Conservation (phyloP, 2,888 invertebrate genomes). For the Leptopterna dolabrata region DNA sequence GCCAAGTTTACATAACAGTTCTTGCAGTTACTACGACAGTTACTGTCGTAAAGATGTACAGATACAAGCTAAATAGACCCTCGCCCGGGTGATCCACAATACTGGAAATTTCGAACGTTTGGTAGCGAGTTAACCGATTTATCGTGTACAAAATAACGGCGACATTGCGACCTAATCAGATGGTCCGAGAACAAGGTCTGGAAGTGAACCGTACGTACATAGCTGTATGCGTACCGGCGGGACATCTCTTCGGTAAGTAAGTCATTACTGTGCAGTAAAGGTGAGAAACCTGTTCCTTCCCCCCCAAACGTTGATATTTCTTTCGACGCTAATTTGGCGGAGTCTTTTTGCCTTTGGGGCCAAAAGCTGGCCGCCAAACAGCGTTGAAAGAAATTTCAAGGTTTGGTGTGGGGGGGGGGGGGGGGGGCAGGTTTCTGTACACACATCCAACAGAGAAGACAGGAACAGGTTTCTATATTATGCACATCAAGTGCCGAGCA, state of each 20-base stretch:
- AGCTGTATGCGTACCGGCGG: not conserved
- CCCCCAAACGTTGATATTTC: no score
- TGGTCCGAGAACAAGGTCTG: not conserved
- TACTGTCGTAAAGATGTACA: not conserved
- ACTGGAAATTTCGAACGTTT: not conserved
- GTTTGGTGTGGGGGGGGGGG: no score
- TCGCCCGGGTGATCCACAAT: not conserved
- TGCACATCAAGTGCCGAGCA: no score
- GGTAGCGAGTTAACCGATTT: not conserved
- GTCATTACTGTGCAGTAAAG: not conserved
- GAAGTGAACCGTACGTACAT: not conserved
- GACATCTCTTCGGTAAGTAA: not conserved
- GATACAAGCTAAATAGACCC: not conserved
- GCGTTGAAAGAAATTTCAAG: no score
- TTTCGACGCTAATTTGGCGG: no score
- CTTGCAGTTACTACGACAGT: not conserved
- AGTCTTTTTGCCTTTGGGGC: no score
- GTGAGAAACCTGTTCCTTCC: no score
- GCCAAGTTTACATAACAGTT: not conserved
- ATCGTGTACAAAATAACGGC: not conserved
- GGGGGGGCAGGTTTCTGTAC: no score
- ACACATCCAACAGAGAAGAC: no score
- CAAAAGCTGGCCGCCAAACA: no score
- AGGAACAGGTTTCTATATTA: no score
- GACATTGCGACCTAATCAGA: conserved; percentile 4